phyloP scores from a whole-genome alignment of 2,888 invertebrate genomes.

The Acronicta leporina region DNA sequence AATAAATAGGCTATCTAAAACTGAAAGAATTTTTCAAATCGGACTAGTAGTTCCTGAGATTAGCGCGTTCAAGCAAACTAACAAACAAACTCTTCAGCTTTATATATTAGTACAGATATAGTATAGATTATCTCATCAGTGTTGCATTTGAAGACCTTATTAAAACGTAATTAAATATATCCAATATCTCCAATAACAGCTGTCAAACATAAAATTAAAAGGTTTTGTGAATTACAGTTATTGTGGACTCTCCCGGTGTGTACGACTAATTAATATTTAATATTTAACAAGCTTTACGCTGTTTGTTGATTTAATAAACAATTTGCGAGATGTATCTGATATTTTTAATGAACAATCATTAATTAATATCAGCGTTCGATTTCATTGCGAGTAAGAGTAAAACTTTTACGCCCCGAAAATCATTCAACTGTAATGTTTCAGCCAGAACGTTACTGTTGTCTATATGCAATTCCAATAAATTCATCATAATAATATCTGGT shows the following conservation, averaged over 20 bases:
- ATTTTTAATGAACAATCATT: slow-evolving; percentile 43
- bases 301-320: slow-evolving; percentile 42
- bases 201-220: slow-evolving; percentile 30
- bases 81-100: too few relatives aligned
- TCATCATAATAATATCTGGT: too few relatives aligned
- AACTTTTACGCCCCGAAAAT: background rate
- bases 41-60: too few relatives aligned
- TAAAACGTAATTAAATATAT: background rate
- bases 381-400: slow-evolving; percentile 19
- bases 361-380: slow-evolving; percentile 34
- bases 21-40: too few relatives aligned
- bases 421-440: background rate
- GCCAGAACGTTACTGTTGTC: background rate
- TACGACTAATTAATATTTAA: slow-evolving; percentile 33
- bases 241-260: slow-evolving; percentile 4
- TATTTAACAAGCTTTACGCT: slow-evolving; percentile 33
- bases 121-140: too few relatives aligned
- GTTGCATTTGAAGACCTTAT: background rate
- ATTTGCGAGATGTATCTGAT: slow-evolving; percentile 31
- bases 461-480: too few relatives aligned
- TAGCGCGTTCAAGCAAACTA: too few relatives aligned
- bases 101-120: too few relatives aligned
- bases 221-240: slow-evolving; percentile 24
- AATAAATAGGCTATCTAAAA: too few relatives aligned
- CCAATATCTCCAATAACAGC: background rate